These are phyloP conservation scores for Pavo muticus DNA, from an alignment of 2,113 vertebrate species.

Conservation along the genomic window DNA sequence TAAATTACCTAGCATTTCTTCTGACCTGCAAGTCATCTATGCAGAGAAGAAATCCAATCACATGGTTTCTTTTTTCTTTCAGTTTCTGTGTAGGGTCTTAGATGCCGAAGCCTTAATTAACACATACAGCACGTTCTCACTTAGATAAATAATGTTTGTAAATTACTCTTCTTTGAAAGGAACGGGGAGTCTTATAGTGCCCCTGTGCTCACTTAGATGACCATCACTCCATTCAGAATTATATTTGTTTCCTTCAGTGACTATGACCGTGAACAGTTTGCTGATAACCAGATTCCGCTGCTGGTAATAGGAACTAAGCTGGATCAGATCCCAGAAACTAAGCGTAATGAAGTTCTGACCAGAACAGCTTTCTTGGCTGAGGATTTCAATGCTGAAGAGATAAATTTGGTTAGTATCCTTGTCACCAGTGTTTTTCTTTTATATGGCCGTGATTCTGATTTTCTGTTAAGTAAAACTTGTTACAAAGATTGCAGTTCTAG, in stretches of 20 bases:
- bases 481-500: background rate
- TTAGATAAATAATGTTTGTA: background rate
- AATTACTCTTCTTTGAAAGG: background rate
- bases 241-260: conserved; percentile 79
- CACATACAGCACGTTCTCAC: background rate
- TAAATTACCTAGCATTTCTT: background rate
- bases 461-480: background rate
- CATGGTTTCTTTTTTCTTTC: background rate
- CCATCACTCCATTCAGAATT: background rate
- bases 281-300: conserved; percentile 93
- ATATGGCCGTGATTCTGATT: background rate
- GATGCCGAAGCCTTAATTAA: background rate
- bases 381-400: conserved; percentile 98
- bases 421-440: background rate
- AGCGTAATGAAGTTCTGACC: conserved; percentile 93
- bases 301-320: conserved; percentile 96
- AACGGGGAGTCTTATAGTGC: background rate
- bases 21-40: background rate
- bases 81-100: background rate
- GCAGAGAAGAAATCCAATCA: background rate
- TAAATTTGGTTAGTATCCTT: conserved; percentile 89
- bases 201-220: background rate
- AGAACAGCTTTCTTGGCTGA: conserved; percentile 95
- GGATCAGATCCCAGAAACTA: conserved; percentile 95
- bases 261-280: conserved; percentile 96